Conservation (phyloP, 2,797 vertebrate species). For the Tangara arthus region DNA sequence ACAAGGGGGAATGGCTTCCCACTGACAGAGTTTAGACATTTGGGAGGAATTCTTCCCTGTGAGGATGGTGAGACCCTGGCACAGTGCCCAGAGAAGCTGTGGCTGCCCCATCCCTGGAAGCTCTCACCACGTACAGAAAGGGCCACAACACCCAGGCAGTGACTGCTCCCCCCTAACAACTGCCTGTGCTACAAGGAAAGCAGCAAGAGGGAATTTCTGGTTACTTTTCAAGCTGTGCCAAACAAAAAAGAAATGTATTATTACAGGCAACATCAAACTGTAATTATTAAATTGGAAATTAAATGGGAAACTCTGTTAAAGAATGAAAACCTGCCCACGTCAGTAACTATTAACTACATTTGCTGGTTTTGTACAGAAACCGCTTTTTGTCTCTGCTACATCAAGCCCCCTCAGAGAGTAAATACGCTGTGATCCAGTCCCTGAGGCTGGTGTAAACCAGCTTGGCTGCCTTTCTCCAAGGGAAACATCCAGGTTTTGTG, state of each 20-base stretch:
- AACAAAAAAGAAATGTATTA: not conserved
- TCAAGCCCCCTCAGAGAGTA: not conserved
- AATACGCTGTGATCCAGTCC: not conserved
- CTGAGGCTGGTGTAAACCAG: not conserved
- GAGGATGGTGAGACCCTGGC: not conserved
- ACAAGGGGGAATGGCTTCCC: not conserved
- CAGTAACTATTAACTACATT: not conserved
- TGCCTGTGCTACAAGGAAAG: not conserved
- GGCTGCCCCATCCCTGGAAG: not conserved
- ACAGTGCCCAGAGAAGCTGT: not conserved
- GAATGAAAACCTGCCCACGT: constrained; percentile 25
- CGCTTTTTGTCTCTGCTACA: not conserved
- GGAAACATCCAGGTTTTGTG: not conserved
- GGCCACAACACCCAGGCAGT: not conserved
- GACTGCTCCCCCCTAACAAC: not conserved
- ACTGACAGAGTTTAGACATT: not conserved
- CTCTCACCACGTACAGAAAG: fast-evolving
- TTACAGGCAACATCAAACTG: not conserved
- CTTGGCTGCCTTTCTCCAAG: not conserved
- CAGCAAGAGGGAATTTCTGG: not conserved
- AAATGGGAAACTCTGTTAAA: constrained; percentile 28
- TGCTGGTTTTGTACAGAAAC: not conserved
- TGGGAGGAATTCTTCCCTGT: not conserved
- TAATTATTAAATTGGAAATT: constrained; percentile 13
- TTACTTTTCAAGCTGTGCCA: constrained; percentile 37